phyloP scores from a whole-genome alignment of 1,140 invertebrate genomes.

The Portunus trituberculatus region DNA sequence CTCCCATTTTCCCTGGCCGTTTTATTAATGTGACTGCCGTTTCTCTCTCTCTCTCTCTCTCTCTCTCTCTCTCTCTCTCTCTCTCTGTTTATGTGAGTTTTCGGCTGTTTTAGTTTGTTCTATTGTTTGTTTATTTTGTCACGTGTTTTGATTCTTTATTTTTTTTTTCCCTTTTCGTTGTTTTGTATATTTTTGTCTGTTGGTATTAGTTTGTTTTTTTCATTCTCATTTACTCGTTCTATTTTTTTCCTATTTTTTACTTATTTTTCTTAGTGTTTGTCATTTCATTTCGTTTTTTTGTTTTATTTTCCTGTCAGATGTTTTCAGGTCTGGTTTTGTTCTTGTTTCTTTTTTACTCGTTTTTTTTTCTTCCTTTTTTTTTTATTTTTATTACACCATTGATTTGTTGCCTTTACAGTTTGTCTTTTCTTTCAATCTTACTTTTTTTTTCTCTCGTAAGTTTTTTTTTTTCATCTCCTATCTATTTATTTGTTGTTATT shows the following conservation, averaged over 20 bases:
- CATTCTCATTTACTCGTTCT: neutral
- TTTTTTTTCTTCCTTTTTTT: neutral
- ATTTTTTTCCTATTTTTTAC: neutral
- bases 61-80: slow-evolving; percentile 33
- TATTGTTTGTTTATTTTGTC: neutral
- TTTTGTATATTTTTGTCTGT: too few relatives aligned
- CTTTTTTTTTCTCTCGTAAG: neutral
- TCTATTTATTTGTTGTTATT: neutral
- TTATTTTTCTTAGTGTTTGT: too few relatives aligned
- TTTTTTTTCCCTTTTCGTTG: too few relatives aligned
- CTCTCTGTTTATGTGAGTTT: neutral
- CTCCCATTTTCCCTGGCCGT: slow-evolving; percentile 56
- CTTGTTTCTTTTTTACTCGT: too few relatives aligned
- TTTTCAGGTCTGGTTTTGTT: too few relatives aligned
- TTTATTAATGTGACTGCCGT: slow-evolving; percentile 61
- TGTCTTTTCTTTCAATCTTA: neutral
- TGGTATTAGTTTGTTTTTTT: neutral
- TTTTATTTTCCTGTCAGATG: too few relatives aligned
- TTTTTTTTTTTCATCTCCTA: neutral
- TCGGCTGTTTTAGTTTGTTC: neutral
- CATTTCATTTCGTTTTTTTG: too few relatives aligned
- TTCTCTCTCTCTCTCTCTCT: slow-evolving; percentile 34
- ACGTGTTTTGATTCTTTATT: neutral
- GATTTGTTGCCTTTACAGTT: neutral
- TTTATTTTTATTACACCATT: neutral